These are phyloP conservation scores for Eurytoma californica DNA, from an alignment of 2,888 invertebrate species.

Conservation along the genomic window DNA sequence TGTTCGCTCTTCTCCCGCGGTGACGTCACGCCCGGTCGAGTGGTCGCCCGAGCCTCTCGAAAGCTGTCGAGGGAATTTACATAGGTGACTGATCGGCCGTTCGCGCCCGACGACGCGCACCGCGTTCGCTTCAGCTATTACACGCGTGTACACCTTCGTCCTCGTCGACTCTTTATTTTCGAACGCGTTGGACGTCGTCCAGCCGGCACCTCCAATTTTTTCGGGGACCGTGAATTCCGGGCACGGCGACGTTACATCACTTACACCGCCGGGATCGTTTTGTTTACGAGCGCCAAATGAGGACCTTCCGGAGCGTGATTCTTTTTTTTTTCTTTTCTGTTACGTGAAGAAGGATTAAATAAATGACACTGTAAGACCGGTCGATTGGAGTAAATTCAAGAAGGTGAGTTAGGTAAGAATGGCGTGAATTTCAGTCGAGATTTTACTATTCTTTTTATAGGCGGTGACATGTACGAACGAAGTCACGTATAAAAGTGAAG, in stretches of 20 bases:
- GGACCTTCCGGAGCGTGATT: background rate
- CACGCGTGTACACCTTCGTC: too few species aligned
- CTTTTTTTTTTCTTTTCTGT: background rate
- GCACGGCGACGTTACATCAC: constrained; percentile 23
- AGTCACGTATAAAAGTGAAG: constrained; percentile 39
- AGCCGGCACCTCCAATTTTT: background rate
- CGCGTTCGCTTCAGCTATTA: too few species aligned
- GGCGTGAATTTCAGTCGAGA: constrained; percentile 9
- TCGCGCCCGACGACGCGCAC: background rate
- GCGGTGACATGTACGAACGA: background rate
- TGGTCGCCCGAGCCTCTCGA: background rate
- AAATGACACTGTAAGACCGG: too few species aligned
- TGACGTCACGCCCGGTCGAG: constrained; percentile 29
- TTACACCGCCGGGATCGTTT: constrained; percentile 6
- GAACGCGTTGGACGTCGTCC: background rate
- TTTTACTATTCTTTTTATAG: constrained; percentile 1
- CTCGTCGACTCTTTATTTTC: background rate
- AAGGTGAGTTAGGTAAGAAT: background rate
- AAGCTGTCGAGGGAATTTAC: constrained; percentile 25
- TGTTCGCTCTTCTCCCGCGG: constrained; percentile 21
- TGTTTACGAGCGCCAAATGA: background rate
- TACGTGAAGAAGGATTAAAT: background rate
- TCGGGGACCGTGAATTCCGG: constrained; percentile 10
- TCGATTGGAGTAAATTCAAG: background rate
- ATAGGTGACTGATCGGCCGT: constrained; percentile 29